Evolutionary conservation across 2,888 invertebrate genomes (phyloP), one percentile per base, ranked within the genome.

Genomic region (Penaeus monodon): DNA sequence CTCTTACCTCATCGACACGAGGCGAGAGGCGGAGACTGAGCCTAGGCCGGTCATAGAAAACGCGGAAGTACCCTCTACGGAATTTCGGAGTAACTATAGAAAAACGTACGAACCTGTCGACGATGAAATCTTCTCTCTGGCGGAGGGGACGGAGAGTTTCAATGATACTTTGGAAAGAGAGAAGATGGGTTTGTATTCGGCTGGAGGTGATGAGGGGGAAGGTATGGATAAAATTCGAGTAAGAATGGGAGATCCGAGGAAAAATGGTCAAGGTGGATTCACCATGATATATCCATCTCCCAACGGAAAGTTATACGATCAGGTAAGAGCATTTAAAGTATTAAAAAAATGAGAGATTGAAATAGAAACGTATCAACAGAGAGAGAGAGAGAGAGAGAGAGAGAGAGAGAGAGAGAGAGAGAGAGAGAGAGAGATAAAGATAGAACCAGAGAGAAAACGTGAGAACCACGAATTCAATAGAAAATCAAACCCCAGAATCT

Each of bases 1-100:
- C 22, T 73, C 88, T 3, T 92, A 91, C 88, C 90, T 92, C 14
- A 88, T 92, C 77, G 90, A 91, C 79, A 91, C 91, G 10, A 89
- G 92, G 27, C 90, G 92, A 86, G 92, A 92, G 88, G 88, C 90
- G 12, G 85, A 91, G 17, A 33, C n/a, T 24, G 38, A 44, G 3
- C 14, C 22, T n/a, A 12, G n/a, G 76, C 24, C 76, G 6, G 14
- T 76, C 33, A 38, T n/a, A 38, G 17, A 38, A 76, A 4, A 17
- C n/a, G 20, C 44, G 49, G 29, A 22, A 76, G 33, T 20, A 2
- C 3, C 33, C 76, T 17, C n/a, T 12, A 0, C 38, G n/a, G 44
- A n/a, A 44, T 44, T n/a, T 24, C 6, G 76, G 38, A 17, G 57
- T 44, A 49, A n/a, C 63, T 70, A n/a, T n/a, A 24, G 22, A 14